Evolutionary conservation across 2,888 invertebrate genomes (phyloP).

Genomic region (Lasioglossum zephyrum): DNA sequence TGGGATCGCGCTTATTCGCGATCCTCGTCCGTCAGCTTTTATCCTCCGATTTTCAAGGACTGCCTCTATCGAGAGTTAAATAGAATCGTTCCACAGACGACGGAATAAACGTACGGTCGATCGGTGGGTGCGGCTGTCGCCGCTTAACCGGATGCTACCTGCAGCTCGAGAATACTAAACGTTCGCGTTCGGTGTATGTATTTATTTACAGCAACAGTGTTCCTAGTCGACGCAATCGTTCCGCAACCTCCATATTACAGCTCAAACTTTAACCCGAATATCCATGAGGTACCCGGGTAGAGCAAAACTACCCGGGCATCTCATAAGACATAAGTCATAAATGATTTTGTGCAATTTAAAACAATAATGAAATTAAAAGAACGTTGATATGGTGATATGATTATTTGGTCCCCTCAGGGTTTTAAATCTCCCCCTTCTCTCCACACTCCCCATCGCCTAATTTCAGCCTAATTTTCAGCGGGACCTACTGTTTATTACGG

Average conservation of each 20-base stretch:
- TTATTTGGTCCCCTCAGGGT: too few relatives aligned
- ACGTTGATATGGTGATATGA: too few relatives aligned
- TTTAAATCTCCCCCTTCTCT: too few relatives aligned
- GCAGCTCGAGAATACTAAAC: constrained; percentile 82
- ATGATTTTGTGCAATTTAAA: too few relatives aligned
- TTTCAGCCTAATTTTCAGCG: too few relatives aligned
- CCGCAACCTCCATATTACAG: not conserved
- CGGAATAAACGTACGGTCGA: constrained; percentile 61
- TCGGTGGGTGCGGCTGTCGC: constrained; percentile 74
- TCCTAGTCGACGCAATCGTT: constrained; percentile 1
- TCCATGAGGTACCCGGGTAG: too few relatives aligned
- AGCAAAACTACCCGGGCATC: too few relatives aligned
- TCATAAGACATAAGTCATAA: too few relatives aligned
- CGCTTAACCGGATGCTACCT: constrained; percentile 82
- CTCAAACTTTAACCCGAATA: too few relatives aligned
- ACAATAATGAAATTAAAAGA: too few relatives aligned
- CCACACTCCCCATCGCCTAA: too few relatives aligned
- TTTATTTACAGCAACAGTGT: constrained; percentile 61
- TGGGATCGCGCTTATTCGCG: not conserved
- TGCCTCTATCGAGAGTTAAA: constrained; percentile 18
- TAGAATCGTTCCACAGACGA: constrained; percentile 57
- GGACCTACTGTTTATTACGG: too few relatives aligned
- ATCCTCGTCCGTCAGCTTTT: not conserved
- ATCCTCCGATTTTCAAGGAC: not conserved
- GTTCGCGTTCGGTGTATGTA: constrained; percentile 70